Evolutionary conservation across 2,888 invertebrate genomes (phyloP), one percentile per base, ranked within the genome.

Genomic region (Lysandra coridon): DNA sequence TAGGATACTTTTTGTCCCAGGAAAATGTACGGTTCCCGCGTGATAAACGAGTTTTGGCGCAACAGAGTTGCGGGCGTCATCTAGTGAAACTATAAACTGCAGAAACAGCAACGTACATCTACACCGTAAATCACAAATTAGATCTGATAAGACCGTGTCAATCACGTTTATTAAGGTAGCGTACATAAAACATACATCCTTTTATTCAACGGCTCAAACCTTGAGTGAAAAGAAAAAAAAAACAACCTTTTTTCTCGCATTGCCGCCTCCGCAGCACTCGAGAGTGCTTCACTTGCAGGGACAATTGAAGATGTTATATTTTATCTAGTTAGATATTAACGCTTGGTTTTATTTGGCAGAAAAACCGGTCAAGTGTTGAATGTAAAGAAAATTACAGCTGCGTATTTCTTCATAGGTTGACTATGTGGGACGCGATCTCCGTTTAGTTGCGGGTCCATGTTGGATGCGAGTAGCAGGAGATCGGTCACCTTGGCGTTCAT

Each of bases 241-340:
- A 78, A 64, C 33, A 23, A 40, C 75, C 14, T 23, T 75, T 75
- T 49, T 23, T 10, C 44, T 69, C 69, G 33, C 76, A 49, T 73
- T 73, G n/a, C 78, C 75, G 79, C 73, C 81, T 78, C 80, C 30
- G 62, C 76, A 79, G 73, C 73, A 79, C 80, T 79, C 75, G 77
- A 81, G 82, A 69, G 82, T 77, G 40, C 80, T 81, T 78, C 57
- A 76, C 74, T 78, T 73, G 76, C 78, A 64, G 80, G 76, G 80
- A 78, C 79, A 79, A 79, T 81, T 79, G 79, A 79, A 79, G 78
- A 76, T 76, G 76, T 77, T 80, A 80, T 80, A 80, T 82, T 79
- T 80, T 81, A 80, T 80, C 79, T 78, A 79, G 78, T 76, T 76
- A 76, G 76, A 76, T 30, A 76, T 76, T 76, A 76, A 76, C 33